These are phyloP conservation scores for Subanguina moxae DNA, from an alignment of 1,140 invertebrate species.

Conservation along the genomic window DNA sequence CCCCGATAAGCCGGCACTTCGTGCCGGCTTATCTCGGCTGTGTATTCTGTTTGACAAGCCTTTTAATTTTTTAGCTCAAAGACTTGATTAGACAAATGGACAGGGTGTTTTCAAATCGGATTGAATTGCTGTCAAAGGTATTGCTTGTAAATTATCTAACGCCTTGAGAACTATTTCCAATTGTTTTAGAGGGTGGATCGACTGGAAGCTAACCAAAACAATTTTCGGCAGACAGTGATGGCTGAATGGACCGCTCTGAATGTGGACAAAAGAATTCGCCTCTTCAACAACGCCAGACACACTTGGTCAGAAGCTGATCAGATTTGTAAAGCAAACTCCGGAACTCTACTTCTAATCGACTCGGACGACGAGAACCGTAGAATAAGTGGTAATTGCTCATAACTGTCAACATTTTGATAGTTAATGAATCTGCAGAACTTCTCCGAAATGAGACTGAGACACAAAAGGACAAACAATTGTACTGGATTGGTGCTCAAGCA, in stretches of 20 bases:
- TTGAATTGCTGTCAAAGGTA: constrained; percentile 25
- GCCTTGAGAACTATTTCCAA: not conserved
- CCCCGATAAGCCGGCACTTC: too few species aligned
- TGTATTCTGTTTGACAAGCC: too few species aligned
- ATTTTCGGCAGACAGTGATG: constrained; percentile 32
- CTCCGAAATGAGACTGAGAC: constrained; percentile 12
- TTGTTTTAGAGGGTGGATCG: constrained; percentile 41
- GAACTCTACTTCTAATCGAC: constrained; percentile 33
- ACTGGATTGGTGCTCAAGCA: constrained; percentile 6
- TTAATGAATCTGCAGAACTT: not conserved
- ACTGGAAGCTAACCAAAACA: constrained; percentile 34
- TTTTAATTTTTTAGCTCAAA: constrained; percentile 14
- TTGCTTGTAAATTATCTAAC: not conserved
- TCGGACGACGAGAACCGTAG: constrained; percentile 31
- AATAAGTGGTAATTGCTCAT: constrained; percentile 25
- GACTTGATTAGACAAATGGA: constrained; percentile 30
- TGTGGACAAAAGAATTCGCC: constrained; percentile 25
- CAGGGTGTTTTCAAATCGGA: constrained; percentile 16
- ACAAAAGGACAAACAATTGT: constrained; percentile 6
- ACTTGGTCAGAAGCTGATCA: constrained; percentile 32
- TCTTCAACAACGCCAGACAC: constrained; percentile 14
- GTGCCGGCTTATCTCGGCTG: too few species aligned
- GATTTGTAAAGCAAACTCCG: constrained; percentile 27
- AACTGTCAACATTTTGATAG: not conserved
- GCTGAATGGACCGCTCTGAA: constrained; percentile 37